Percentiles rank a stretch among this genome's conserved stretches.
These are phyloP conservation scores for Drosophila orosa DNA, from an alignment of 1,140 invertebrate species.

Conservation along the genomic window DNA sequence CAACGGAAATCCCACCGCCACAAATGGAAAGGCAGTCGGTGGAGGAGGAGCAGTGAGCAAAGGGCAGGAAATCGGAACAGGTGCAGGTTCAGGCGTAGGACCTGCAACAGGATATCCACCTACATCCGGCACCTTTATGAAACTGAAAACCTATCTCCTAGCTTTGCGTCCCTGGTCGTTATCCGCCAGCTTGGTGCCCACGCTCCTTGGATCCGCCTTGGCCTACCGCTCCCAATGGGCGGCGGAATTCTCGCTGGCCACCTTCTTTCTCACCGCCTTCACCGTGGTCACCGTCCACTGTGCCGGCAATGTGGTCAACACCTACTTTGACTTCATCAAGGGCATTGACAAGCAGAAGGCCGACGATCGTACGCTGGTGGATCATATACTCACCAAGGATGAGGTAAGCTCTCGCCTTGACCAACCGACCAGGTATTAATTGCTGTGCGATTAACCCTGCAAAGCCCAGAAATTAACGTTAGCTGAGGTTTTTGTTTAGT, in stretches of 20 bases:
- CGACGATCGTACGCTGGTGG: conserved; percentile 96
- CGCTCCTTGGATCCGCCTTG: conserved; percentile 90
- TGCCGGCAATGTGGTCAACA: conserved; percentile 98
- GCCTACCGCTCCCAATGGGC: conserved; percentile 91
- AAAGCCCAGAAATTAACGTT: neutral
- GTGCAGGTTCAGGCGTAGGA: conserved; percentile 23
- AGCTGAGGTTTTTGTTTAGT: neutral
- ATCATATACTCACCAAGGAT: conserved; percentile 89
- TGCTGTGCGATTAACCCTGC: conserved; percentile 2
- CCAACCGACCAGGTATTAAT: neutral
- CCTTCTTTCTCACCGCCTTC: conserved; percentile 91
- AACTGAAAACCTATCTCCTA: conserved; percentile 93
- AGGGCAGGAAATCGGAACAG: conserved; percentile 4
- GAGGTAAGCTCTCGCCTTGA: conserved; percentile 63
- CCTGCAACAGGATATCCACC: conserved; percentile 15
- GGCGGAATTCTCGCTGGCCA: conserved; percentile 90
- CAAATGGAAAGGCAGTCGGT: conserved; percentile 19
- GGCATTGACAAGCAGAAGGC: conserved; percentile 96
- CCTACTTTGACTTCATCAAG: conserved; percentile 97
- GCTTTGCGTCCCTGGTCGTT: conserved; percentile 96
- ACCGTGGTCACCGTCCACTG: conserved; percentile 96
- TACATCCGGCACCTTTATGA: conserved; percentile 88
- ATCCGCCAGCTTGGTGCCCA: conserved; percentile 95
- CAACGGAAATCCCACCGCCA: conserved; percentile 43
- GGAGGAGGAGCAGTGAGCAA: conserved; percentile 1